Evolutionary conservation across 1,140 invertebrate genomes (phyloP), one percentile per base, ranked within the genome.

Genomic region (Cherax destructor): DNA sequence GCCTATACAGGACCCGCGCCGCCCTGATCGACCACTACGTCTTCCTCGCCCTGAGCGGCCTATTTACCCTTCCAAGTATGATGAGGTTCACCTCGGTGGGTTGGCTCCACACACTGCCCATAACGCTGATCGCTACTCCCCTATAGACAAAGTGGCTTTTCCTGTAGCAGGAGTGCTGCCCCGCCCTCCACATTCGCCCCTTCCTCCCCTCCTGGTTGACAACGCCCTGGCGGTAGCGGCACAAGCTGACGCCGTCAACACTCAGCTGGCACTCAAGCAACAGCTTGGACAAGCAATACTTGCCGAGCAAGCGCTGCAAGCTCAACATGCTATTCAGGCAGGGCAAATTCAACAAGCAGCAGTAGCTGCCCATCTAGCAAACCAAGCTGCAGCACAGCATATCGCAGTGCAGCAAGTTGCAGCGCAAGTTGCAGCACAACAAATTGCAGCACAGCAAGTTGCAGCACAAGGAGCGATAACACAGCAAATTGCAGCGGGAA

Each of bases 281-380:
- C 79, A 80, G 79, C 4, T 80, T 16, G 50, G 79, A 24, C 84
- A 86, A n/a, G 85, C 74, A 1, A 13, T 86, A 18, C n/a, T 86
- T 61, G 76, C 85, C 21, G 76, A 69, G 30, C 81, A 69, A n/a
- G 47, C 81, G 7, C 81, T 83, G 47, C n/a, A 83, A 21, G 61
- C 81, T n/a, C 81, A 86, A 2, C 81, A 86, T 18, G 85, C 85
- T n/a, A 30, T 86, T 16, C 72, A 86, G 47, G 85, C 85, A 76
- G 74, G 50, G 0, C 30, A 30, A 61, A 41, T 86, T 18, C 30
- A 61, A 56, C 16, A 84, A 30, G 83, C 83, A 13, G 61, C 83
- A 72, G 24, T 69, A 49, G 30, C 65, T 30, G 83, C 59, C 1
- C 59, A 69, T 11, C 61, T 84, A 72, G 77, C 16, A 18, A 47